phyloP scores from a whole-genome alignment of 2,888 invertebrate species.

The Dioctria linearis region DNA sequence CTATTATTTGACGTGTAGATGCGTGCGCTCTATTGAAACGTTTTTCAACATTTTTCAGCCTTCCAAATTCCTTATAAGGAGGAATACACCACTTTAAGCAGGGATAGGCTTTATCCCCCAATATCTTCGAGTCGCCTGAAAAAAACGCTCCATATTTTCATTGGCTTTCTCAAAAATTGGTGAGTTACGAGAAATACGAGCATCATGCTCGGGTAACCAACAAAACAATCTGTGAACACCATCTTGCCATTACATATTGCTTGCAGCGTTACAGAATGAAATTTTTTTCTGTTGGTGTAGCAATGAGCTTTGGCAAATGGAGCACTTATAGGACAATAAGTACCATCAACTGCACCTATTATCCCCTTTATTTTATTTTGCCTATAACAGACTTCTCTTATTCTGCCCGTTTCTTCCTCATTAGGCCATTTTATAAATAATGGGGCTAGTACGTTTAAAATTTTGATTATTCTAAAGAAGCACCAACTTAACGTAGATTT shows the following conservation, averaged over 20 bases:
- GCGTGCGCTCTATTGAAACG: not conserved
- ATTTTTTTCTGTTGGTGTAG: constrained; percentile 34
- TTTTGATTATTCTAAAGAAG: constrained; percentile 12
- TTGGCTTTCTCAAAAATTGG: not conserved
- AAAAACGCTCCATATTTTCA: not conserved
- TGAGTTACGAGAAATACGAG: not conserved
- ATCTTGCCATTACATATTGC: too few species aligned
- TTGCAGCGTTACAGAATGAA: too few species aligned
- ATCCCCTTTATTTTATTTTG: not conserved
- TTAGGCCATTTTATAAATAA: constrained; percentile 9
- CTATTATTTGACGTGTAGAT: constrained; percentile 5
- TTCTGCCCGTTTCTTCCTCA: not conserved
- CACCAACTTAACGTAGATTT: not conserved
- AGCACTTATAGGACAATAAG: constrained; percentile 14
- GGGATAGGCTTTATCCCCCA: constrained; percentile 11
- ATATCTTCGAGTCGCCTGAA: not conserved
- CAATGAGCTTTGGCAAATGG: not conserved
- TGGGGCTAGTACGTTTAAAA: constrained; percentile 2
- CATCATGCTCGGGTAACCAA: constrained; percentile 11
- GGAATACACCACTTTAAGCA: not conserved
- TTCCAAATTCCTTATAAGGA: not conserved
- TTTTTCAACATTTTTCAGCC: not conserved
- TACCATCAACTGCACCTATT: constrained; percentile 19
- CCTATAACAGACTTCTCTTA: not conserved
- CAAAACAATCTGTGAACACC: too few species aligned